Evolutionary conservation across 1,140 invertebrate genomes (phyloP).

Genomic region (Aphelenchoides besseyi): DNA sequence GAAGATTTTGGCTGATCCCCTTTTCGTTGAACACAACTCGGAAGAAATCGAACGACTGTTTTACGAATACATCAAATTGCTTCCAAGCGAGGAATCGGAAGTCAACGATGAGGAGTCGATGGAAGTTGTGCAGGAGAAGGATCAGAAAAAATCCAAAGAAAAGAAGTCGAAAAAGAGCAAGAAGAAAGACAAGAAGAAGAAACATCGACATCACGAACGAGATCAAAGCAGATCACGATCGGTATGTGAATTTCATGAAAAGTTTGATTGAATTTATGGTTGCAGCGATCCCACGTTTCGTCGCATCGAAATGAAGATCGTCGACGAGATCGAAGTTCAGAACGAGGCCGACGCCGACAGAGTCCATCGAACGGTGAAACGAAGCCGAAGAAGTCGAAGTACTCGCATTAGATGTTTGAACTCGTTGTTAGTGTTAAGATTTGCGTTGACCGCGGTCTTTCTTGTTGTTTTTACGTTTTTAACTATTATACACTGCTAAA

Average conservation of each 20-base stretch:
- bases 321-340: background rate
- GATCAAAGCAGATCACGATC: too few species aligned
- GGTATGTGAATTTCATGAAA: too few species aligned
- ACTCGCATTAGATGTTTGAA: background rate
- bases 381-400: conserved; percentile 2
- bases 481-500: too few species aligned
- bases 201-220: conserved; percentile 20
- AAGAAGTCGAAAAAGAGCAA: conserved; percentile 41
- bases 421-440: background rate
- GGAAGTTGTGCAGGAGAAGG: conserved; percentile 27
- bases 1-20: conserved; percentile 21
- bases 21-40: background rate
- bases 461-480: too few species aligned
- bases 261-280: too few species aligned
- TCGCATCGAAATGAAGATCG: background rate
- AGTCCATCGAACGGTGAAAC: background rate
- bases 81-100: conserved; percentile 28
- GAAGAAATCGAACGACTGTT: background rate
- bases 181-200: conserved; percentile 38
- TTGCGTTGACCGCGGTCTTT: background rate
- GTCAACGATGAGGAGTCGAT: conserved; percentile 26
- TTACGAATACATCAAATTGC: conserved; percentile 20
- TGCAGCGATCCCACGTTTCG: too few species aligned
- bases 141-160: conserved; percentile 23
- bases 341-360: too few species aligned